These are phyloP conservation scores for Drosophila prosaltans DNA, from an alignment of 1,140 invertebrate species.

Conservation along the genomic window DNA sequence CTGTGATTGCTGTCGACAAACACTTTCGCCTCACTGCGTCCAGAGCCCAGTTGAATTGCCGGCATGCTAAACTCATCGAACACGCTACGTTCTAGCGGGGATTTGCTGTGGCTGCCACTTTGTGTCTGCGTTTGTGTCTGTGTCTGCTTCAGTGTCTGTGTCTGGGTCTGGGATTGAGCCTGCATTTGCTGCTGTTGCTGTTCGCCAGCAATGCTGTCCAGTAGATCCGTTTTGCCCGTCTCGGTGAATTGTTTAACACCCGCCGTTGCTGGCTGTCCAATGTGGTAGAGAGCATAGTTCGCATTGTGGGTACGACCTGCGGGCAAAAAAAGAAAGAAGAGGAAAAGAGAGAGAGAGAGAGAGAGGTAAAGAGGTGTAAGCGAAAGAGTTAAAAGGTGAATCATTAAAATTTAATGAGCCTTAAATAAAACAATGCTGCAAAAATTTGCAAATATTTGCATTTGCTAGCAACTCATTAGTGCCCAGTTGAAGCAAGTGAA, in stretches of 20 bases:
- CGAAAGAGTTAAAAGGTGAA: slow-evolving; percentile 20
- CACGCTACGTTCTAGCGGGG: slow-evolving; percentile 83
- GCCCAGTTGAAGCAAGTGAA: background rate
- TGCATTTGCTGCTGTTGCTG: slow-evolving; percentile 76
- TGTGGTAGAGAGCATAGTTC: slow-evolving; percentile 90
- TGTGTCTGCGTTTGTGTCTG: slow-evolving; percentile 34
- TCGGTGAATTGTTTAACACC: slow-evolving; percentile 93
- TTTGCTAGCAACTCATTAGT: slow-evolving; percentile 46
- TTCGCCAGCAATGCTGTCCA: slow-evolving; percentile 86
- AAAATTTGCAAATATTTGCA: slow-evolving; percentile 68
- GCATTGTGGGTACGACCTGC: slow-evolving; percentile 93
- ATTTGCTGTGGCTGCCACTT: slow-evolving; percentile 21
- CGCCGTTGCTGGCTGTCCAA: slow-evolving; percentile 89
- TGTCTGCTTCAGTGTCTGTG: slow-evolving; percentile 35
- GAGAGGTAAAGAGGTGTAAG: slow-evolving; percentile 9
- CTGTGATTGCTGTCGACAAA: slow-evolving; percentile 96
- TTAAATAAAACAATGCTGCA: slow-evolving; percentile 47
- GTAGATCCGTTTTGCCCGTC: slow-evolving; percentile 88
- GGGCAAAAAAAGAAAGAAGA: slow-evolving; percentile 80
- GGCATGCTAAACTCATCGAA: slow-evolving; percentile 93
- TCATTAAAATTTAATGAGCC: slow-evolving; percentile 71
- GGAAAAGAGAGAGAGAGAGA: slow-evolving; percentile 75
- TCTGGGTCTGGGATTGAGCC: slow-evolving; percentile 28
- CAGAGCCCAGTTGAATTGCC: slow-evolving; percentile 89
- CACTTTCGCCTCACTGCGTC: slow-evolving; percentile 91